Evolutionary conservation across 2,888 invertebrate species (phyloP).

Genomic region (Lucinisca nassula): DNA sequence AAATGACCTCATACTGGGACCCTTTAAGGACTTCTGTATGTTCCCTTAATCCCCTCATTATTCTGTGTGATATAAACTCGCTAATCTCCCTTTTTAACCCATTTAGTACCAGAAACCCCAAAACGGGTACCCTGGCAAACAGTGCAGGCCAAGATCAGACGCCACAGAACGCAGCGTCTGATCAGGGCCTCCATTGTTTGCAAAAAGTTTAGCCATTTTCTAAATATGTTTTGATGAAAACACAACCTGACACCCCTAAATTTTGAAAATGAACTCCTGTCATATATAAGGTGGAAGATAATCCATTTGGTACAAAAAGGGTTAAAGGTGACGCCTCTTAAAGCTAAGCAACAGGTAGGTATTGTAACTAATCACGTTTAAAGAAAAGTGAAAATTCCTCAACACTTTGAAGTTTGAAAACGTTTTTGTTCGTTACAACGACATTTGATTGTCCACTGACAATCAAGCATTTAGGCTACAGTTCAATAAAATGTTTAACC

Average conservation of each 20-base stretch:
- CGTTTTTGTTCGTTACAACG: neutral
- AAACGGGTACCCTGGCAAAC: too few species aligned
- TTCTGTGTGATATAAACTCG: neutral
- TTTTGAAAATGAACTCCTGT: too few species aligned
- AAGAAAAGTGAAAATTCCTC: constrained; percentile 11
- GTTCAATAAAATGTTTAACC: constrained; percentile 4
- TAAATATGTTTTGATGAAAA: too few species aligned
- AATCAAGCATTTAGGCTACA: constrained; percentile 8
- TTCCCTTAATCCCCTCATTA: constrained; percentile 6
- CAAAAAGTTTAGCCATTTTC: too few species aligned
- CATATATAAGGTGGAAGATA: too few species aligned
- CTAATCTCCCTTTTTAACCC: constrained; percentile 44
- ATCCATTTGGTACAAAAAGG: too few species aligned
- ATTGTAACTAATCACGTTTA: neutral
- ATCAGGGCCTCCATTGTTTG: too few species aligned
- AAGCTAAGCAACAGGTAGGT: constrained; percentile 37
- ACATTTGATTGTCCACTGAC: neutral
- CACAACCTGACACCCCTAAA: too few species aligned
- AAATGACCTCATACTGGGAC: neutral
- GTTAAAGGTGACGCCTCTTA: neutral
- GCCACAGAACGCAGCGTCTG: too few species aligned
- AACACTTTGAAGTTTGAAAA: neutral
- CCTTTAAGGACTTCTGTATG: neutral
- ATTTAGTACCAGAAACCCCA: too few species aligned
- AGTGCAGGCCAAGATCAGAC: too few species aligned